Base-by-base conservation (phyloP, 2,797 vertebrate genomes). In the Botia almorhae region DNA sequence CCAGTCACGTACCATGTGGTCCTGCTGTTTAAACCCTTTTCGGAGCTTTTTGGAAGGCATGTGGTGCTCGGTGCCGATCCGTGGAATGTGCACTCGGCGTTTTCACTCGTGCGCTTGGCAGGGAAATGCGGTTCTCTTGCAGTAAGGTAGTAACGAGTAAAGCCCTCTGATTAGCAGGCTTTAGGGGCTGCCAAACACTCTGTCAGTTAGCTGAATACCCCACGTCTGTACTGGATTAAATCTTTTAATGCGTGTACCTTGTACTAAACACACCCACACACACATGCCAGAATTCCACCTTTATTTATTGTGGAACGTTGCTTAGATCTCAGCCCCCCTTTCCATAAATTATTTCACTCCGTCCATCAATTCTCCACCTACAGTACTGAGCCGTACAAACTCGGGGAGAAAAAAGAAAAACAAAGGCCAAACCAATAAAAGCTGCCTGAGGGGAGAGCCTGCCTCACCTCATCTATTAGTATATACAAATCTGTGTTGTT, bases 171-270 rank as follows among this genome's bases (percentile, higher is more conserved):
- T 84, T 84, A 75, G 55, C 69, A 8, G 39, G 76, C 58, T 80
- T 83, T 60, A 75, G 39, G 43, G 69, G 8, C 81, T 87, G 78
- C 86, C 82, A 84, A 79, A 80, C 81, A 81, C 29, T 71, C 65
- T 78, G 82, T 83, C 84, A 80, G 75, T 70, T 78, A 64, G 67
- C 65, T 75, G 80, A 70, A 82, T 74, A 80, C 74, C 71, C 69
- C 63, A 76, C 65, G 72, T 84, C 78, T 80, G 74, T 76, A 58
- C 74, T 69, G 86, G 81, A 67, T 82, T 81, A 77, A 81, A 36
- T 64, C 58, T 85, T 87, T 84, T 85, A 84, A 82, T 70, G 71
- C 78, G 48, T 85, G 83, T 84, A 74, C 70, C 50, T 72, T 76
- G 74, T 79, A 74, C 84, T 72, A 14, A 58, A 60, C 75, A 51